A percentile compares a stretch with the other conserved stretches of the same genome.
phyloP scores from a whole-genome alignment of 2,797 vertebrate species.

The Kryptopterus vitreolus region DNA sequence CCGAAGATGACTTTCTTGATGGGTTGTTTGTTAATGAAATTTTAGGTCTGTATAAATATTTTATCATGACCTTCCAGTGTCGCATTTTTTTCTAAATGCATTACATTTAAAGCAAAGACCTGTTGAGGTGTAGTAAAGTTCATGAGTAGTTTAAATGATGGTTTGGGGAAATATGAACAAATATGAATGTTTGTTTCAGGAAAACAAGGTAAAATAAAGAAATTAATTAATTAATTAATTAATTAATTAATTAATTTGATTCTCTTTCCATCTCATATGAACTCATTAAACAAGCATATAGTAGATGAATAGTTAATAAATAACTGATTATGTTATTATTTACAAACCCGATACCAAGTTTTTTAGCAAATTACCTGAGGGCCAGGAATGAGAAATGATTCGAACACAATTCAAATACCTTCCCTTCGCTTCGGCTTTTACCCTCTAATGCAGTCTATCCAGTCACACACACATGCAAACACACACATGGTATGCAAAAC shows the following conservation, averaged over 20 bases:
- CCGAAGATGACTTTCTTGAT: background rate
- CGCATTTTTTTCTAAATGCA: background rate
- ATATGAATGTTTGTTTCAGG: background rate
- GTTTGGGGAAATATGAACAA: background rate
- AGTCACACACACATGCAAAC: constrained; percentile 19
- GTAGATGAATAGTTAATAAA: background rate
- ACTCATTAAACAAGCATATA: background rate
- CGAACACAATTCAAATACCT: constrained; percentile 6
- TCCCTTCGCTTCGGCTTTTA: background rate
- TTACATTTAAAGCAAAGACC: background rate
- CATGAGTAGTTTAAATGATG: background rate
- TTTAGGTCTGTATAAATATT: background rate
- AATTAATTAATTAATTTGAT: background rate
- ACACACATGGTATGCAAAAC: constrained; percentile 25
- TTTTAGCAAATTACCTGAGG: background rate
- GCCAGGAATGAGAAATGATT: background rate
- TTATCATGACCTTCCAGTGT: background rate
- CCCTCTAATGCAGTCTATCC: background rate
- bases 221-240: background rate
- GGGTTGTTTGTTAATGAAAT: background rate
- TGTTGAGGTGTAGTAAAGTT: background rate
- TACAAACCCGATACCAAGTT: background rate
- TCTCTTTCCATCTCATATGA: background rate
- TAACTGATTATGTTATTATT: background rate
- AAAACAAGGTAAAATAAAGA: background rate